Evolutionary conservation across 1,140 invertebrate genomes (phyloP), one percentile per base, ranked within the genome.

Genomic region (Brachystomella parvula): DNA sequence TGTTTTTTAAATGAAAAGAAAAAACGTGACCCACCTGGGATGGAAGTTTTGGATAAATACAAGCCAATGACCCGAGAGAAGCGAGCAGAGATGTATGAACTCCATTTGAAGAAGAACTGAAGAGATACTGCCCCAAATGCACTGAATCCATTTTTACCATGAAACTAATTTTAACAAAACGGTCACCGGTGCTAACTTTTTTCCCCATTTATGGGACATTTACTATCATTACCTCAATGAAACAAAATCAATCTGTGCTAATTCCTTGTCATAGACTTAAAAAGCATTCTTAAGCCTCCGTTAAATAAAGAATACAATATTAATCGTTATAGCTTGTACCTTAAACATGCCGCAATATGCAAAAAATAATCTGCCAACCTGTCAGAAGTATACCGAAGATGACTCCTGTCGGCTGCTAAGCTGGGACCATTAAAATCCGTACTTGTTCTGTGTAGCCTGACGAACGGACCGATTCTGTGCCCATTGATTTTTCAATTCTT

Each of bases 401-500:
- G 49, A 53, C 24, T 53, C 9, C 12, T 6, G 24, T 19, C 15
- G 21, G 21, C 12, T 53, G 49, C 9, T 53, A 53, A 53, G 6
- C 39, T 9, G 39, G n/a, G 39, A 9, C 39, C 49, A 53, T 62
- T 84, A 91, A 81, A 92, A 93, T 58, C 90, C 90, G 82, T 93
- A 93, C 83, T 92, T 93, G 33, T 86, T 86, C 76, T 90, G 88
- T 31, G 92, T 92, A 77, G 93, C 88, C 75, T 87, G 83, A 70
- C 87, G 86, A 12, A 87, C 88, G 78, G 88, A 83, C 75, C 87
- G 85, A 75, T 92, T 96, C 70, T 87, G 83, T 1, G 93, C 86
- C 94, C 94, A 96, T 78, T 92, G 87, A 77, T 94, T 95, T 77
- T 96, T 90, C 17, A 97, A 78, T 76, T 95, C 92, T 68, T 92